Base-by-base conservation (phyloP, 2,888 invertebrate genomes). In the Xanthorhoe spadicearia region DNA sequence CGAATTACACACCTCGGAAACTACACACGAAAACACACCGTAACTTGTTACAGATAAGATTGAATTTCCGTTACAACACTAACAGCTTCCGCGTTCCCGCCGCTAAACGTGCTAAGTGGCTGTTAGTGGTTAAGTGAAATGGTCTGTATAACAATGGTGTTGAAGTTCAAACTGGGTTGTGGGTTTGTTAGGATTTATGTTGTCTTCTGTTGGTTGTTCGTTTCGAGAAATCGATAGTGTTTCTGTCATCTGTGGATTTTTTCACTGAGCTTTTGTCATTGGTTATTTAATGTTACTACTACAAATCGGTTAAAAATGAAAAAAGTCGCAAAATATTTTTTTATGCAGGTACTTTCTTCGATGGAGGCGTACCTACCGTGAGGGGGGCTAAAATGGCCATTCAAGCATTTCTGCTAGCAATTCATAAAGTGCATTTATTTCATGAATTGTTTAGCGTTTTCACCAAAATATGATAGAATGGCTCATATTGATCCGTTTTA, bases 1-100 rank as follows among this genome's bases (percentile, higher is more conserved):
- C 73, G 77, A 71, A 79, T 64, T 73, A 78, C 71, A 73, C 60
- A 55, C 66, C 63, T 49, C 56, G 43, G 69, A 28, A 46, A 19
- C 28, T 19, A 28, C 77, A 75, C 67, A 70, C 65, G 68, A 83
- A 81, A 82, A 73, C 66, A 68, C 55, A 77, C 83, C 73, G 62
- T 81, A 77, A 65, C 43, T n/a, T 32, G 7, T 54, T 63, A 18
- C 46, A 61, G 46, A 77, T 77, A 79, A 71, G 74, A 59, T 54
- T 56, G 69, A 70, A 67, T 77, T 64, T 70, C 64, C 60, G n/a
- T 51, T 52, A 63, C 60, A 48, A 28, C 46, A 53, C n/a, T 54
- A 38, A 53, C 35, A 13, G 19, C 56, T 61, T 50, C 49, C 19
- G 50, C 13, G 8, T 18, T 49, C 51, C 32, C 38, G 56, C 46